Evolutionary conservation across 2,888 invertebrate genomes (phyloP), one percentile per base, ranked within the genome.

Genomic region (Uropetala carovei): DNA sequence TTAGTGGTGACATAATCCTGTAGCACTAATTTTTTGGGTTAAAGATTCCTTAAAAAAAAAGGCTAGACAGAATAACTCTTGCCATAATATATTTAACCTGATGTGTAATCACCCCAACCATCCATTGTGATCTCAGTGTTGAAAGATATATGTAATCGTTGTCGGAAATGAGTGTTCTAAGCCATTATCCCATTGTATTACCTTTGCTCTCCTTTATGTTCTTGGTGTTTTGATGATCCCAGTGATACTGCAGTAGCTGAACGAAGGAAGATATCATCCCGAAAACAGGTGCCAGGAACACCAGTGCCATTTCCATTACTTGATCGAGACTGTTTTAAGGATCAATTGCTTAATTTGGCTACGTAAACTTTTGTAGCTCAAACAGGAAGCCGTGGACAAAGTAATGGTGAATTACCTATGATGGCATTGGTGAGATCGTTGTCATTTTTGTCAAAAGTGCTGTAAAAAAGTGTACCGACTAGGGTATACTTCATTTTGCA

Each of bases 261-360:
- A 43, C 5, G 27, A 75, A 75, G 75, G 75, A 75, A 75, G 75
- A 75, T 75, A 27, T 27, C 75, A 75, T 75, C 75, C 22, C 27
- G 27, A 75, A 14, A 13, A 11, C 75, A 75, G 75, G 22, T 75
- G 10, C 16, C 27, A 75, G 75, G 75, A 75, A 10, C n/a, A 64
- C 18, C 30, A 68, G 18, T 89, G n/a, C 64, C 64, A 27, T 68
- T 89, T 89, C 89, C 43, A 64, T 89, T 43, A 43, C 68, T 43
- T n/a, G 13, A 89, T 27, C 18, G 43, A 43, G 18, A 30, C 64
- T 60, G 43, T 75, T n/a, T 13, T 68, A 10, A 22, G 64, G 64
- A 89, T 60, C 43, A 89, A 60, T 64, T 89, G 89, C 89, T 89
- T 89, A 60, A 64, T 89, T 89, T 60, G 64, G 89, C 64, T 89